Base-by-base conservation (phyloP, 1,140 invertebrate species). In the Nomia melanderi region DNA sequence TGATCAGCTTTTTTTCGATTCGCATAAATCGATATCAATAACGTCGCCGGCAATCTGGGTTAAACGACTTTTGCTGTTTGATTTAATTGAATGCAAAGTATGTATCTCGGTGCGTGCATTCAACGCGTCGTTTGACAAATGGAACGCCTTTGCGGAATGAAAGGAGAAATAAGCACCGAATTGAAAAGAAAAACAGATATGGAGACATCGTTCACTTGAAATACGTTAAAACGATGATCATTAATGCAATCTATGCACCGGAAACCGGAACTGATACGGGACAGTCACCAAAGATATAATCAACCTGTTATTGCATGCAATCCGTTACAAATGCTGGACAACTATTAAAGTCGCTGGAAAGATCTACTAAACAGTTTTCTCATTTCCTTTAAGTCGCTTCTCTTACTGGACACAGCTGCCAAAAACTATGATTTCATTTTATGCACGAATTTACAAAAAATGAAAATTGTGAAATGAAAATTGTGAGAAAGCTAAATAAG, bases 191-290 rank as follows among this genome's bases (percentile, higher is more conserved):
- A n/a, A n/a, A 6, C 59, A 1, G 14, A n/a, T 25, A 27, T 33
- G 14, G 44, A 66, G 63, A 73, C 59, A 50, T 20, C 63, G 14
- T 59, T 12, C 2, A 17, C 5, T 56, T n/a, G 17, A 60, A 27
- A 36, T 33, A 50, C 20, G 25, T 62, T 29, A 20, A 29, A 47
- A 65, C 33, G 25, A 39, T 14, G 14, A 62, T 60, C 29, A 12
- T 62, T 65, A 77, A 66, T 63, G 53, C 71, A 31, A 23, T 60
- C 53, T 25, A 41, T 71, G 57, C 54, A 64, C 54, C 41, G 53
- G 67, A 85, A 83, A 82, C 60, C 56, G 57, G 66, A 77, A 75
- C 29, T 50, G 78, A 79, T 79, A 75, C 23, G 25, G n/a, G 56
- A 70, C 36, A n/a, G 59, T 57, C 60, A 27, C 27, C 36, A 50